phyloP scores from a whole-genome alignment of 2,797 vertebrate species.

The Leontocebus nigricollis region DNA sequence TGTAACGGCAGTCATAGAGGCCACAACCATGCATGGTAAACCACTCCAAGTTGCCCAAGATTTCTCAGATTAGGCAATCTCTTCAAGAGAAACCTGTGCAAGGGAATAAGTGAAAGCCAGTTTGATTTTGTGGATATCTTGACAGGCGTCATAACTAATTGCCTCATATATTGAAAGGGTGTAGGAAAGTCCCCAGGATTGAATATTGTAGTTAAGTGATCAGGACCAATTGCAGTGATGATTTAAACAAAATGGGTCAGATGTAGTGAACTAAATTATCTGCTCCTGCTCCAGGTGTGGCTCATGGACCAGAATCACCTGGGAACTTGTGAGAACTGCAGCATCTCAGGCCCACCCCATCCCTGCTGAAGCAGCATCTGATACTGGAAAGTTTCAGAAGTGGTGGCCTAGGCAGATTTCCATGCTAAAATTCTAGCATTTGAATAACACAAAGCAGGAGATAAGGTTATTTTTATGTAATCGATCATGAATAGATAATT shows the following conservation, averaged over 20 bases:
- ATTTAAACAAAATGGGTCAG: background rate
- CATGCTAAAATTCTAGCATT: background rate
- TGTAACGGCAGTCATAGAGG: background rate
- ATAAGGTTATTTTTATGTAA: background rate
- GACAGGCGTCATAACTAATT: background rate
- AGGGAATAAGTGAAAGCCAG: background rate
- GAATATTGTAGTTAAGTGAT: background rate
- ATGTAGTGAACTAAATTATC: fast-evolving
- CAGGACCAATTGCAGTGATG: no score
- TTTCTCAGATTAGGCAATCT: background rate
- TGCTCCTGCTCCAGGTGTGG: no score
- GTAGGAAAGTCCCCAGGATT: no score
- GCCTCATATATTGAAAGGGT: fast-evolving
- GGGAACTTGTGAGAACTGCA: background rate
- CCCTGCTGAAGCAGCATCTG: background rate
- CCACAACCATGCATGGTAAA: fast-evolving
- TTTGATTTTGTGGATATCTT: background rate
- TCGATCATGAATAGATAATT: background rate
- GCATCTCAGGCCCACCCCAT: no score
- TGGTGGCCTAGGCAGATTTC: background rate
- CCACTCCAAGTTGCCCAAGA: background rate
- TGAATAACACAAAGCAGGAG: background rate
- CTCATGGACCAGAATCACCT: no score
- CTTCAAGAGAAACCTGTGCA: background rate
- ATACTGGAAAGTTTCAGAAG: background rate